Base-by-base conservation (phyloP, 30 jellyfish, hydroid and myxozoan genomes). In the Pseudorhiza aurosa region DNA sequence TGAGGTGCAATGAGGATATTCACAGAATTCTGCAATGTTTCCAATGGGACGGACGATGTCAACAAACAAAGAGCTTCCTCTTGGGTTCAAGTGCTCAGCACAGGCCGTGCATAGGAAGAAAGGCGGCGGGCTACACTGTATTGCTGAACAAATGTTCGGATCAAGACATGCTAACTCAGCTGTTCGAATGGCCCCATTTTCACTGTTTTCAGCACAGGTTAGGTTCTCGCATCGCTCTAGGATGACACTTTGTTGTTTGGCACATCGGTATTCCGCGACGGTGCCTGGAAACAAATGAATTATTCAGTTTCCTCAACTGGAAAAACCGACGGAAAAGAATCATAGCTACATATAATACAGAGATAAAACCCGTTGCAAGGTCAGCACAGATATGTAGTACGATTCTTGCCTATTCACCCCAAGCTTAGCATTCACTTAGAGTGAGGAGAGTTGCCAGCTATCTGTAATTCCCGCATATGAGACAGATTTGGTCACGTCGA, bases 141-240 rank as follows among this genome's bases (percentile, higher is more conserved):
- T 79, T 5, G 50, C 36, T 49, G 96, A 93, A 68, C 98, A 91
- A 14, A 91, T 56, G 21, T 60, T 46, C 4, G 98, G 98, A 55
- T 91, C 98, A 17, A 91, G 78, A 55, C 96, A 84, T 14, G 71
- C 79, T 28, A 68, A 49, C 6, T 58, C 95, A 25, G 97, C 97
- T 1, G 79, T 42, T 21, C 78, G 55, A n/a, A 65, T 53, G 39
- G 56, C 42, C 17, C 90, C 75, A 32, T 63, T 78, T 12, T 25
- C 55, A 36, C 55, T 68, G 50, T 40, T 65, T 24, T 80, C 77
- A 2, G 88, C 82, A 60, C 95, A 82, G 0, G 69, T 22, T 14
- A 17, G 74, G 32, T 70, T 69, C 27, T 89, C 86, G 57, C 97
- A 89, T 29, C 82, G 50, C 32, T 59, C 70, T 31, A 78, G 58